These are phyloP conservation scores for Peromyscus melanophrys DNA, from an alignment of 2,797 vertebrate genomes.

Conservation along the genomic window DNA sequence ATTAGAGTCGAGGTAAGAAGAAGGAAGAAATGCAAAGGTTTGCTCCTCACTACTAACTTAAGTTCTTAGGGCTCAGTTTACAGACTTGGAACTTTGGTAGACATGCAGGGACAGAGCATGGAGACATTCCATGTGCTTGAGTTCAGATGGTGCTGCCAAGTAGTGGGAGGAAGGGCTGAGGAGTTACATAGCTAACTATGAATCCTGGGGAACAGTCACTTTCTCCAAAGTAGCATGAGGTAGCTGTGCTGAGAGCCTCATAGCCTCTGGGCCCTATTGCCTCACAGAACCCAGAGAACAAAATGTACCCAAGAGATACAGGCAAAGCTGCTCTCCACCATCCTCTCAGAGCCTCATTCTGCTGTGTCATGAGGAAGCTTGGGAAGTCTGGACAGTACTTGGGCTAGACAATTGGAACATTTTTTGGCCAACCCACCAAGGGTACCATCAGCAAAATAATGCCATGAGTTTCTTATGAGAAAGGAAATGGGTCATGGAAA, in stretches of 20 bases:
- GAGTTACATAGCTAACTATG: background rate
- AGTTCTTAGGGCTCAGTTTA: background rate
- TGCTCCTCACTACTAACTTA: background rate
- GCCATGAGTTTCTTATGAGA: background rate
- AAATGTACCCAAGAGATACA: background rate
- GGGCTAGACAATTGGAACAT: background rate
- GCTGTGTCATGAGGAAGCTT: background rate
- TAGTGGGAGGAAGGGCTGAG: background rate
- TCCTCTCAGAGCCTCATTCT: background rate
- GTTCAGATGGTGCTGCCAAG: background rate
- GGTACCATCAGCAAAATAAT: background rate
- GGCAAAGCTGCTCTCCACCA: background rate
- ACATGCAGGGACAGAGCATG: background rate
- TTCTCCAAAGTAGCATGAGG: background rate
- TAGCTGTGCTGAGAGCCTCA: background rate
- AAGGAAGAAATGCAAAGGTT: background rate
- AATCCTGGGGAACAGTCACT: background rate
- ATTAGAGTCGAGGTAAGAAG: conserved; percentile 19
- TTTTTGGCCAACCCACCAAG: background rate
- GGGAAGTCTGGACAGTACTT: background rate
- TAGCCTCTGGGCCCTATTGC: background rate
- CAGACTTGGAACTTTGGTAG: background rate
- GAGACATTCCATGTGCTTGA: background rate
- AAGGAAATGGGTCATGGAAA: background rate
- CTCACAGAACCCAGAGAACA: conserved; percentile 23